Base-by-base conservation (phyloP, 2,797 vertebrate genomes). In the Buceros bicornis region DNA sequence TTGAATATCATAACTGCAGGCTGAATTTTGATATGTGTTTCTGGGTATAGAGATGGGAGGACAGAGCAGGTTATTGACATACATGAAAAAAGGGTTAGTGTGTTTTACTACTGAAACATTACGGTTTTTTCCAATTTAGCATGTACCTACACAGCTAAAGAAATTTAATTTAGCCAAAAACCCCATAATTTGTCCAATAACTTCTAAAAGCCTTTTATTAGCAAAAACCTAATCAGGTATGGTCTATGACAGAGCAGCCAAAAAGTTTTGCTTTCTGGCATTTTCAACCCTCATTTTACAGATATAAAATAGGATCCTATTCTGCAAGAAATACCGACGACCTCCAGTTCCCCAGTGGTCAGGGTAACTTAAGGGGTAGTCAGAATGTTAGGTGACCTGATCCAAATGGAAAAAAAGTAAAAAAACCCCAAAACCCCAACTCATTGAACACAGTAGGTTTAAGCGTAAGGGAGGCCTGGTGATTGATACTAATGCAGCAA, bases 111-210 rank as follows among this genome's bases (percentile, higher is more conserved):
- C 60, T n/a, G 67, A 93, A 81, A 71, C 8, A 31, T 57, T 48
- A 13, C 12, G 16, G 37, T 7, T 73, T 76, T 91, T 87, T 72
- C 54, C 26, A 33, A 4, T 89, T 89, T 88, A 84, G 54, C 35
- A 86, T 0, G 1, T 54, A 42, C 37, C 0, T 0, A 16, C 16
- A 28, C 43, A 72, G 37, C 16, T 66, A 64, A 22, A 82, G 51
- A 96, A 96, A 90, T 24, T 28, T 25, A 66, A 43, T n/a, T 11
- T 37, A 82, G 24, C 29, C 54, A 91, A 92, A 93, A 71, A 79
- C 35, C 22, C 16, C 16, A 45, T 45, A 11, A 51, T 15, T 56
- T 37, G 4, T 51, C 82, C 6, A 57, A 33, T 64, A 78, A 56
- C 6, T 72, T 70, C 19, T 37, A 31, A 57, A 87, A 92, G 67